Evolutionary conservation across 2,797 vertebrate genomes (phyloP).

Genomic region (Synanceia verrucosa): DNA sequence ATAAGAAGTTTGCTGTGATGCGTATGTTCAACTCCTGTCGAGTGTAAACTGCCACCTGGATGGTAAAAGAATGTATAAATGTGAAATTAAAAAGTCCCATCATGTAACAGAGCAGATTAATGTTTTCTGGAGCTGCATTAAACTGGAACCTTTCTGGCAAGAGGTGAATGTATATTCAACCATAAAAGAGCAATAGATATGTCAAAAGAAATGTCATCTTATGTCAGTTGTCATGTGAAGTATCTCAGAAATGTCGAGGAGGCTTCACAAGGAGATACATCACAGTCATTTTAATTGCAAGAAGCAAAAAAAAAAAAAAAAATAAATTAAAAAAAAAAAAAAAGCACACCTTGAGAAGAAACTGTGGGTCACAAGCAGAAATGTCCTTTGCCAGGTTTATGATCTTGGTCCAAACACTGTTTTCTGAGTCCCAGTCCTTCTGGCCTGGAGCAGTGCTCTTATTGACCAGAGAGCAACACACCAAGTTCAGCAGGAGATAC

Average conservation of each 20-base stretch:
- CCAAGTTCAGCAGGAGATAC: conserved; percentile 83
- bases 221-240: too few relatives aligned
- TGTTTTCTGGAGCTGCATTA: background rate
- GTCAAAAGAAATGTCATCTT: too few relatives aligned
- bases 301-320: background rate
- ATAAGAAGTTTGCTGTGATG: conserved; percentile 86
- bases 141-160: too few relatives aligned
- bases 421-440: conserved; percentile 60
- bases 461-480: conserved; percentile 84
- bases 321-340: background rate
- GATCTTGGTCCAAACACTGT: conserved; percentile 70
- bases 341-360: conserved; percentile 89
- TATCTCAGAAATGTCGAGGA: background rate
- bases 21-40: conserved; percentile 90
- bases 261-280: background rate
- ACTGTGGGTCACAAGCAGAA: conserved; percentile 85
- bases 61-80: background rate
- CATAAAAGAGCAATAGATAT: too few relatives aligned
- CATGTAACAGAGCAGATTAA: background rate
- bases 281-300: background rate
- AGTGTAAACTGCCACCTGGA: conserved; percentile 88
- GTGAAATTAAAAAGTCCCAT: too few relatives aligned
- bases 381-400: conserved; percentile 74
- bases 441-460: conserved; percentile 65
- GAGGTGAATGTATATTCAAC: too few relatives aligned